Conservation (phyloP, 2,888 invertebrate species). For the Hydrotaea diabolus region DNA sequence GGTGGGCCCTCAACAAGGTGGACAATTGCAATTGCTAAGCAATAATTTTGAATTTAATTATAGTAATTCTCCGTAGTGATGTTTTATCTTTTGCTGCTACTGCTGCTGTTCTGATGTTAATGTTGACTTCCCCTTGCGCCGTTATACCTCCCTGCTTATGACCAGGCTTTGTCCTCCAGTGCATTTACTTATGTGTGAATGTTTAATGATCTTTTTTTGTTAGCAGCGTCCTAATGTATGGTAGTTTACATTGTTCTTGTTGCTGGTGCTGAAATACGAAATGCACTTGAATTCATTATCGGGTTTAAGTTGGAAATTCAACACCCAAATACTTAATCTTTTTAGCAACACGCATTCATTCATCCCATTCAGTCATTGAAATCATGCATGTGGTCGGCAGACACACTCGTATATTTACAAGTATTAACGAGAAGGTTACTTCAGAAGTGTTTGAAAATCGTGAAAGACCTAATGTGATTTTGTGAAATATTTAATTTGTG, state of each 20-base stretch:
- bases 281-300: constrained; percentile 68
- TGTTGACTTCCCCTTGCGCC: background rate
- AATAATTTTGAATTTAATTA: constrained; percentile 80
- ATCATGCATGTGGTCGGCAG: constrained; percentile 1
- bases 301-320: constrained; percentile 66
- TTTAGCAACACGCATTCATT: constrained; percentile 45
- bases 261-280: constrained; percentile 49
- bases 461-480: too few species aligned
- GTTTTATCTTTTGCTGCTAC: constrained; percentile 56
- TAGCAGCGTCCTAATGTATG: background rate
- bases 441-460: background rate
- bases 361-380: constrained; percentile 5
- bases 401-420: background rate
- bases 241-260: background rate
- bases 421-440: background rate
- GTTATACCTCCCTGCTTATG: background rate
- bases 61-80: constrained; percentile 74
- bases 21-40: constrained; percentile 78
- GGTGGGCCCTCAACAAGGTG: constrained; percentile 68
- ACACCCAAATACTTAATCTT: constrained; percentile 67
- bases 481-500: too few species aligned
- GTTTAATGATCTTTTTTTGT: constrained; percentile 41
- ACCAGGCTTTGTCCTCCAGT: background rate
- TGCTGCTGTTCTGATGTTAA: background rate
- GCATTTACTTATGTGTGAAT: background rate